These are phyloP conservation scores for Deroplatys truncata DNA, from an alignment of 2,888 invertebrate species.

Conservation along the genomic window DNA sequence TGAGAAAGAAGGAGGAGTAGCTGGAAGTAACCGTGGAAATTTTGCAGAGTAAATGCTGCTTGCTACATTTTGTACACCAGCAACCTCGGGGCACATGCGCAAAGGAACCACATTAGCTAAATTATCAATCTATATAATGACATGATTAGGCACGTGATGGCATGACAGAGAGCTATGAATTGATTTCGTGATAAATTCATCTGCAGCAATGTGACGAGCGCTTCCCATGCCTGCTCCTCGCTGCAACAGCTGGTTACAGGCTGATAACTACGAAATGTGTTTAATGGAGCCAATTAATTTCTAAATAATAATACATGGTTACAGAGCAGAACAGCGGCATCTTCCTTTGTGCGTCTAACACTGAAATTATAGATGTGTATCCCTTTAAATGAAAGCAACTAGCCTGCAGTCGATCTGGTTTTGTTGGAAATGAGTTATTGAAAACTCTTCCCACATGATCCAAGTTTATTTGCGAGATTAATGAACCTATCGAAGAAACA, in stretches of 20 bases:
- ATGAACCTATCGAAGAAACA: background rate
- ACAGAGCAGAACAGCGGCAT: background rate
- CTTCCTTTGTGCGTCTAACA: background rate
- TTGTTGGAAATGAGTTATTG: background rate
- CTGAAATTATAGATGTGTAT: background rate
- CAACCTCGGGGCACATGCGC: background rate
- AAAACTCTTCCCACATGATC: background rate
- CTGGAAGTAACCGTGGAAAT: too few relatives aligned
- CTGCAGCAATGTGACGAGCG: background rate
- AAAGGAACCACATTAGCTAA: background rate
- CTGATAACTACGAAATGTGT: background rate
- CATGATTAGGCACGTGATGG: background rate
- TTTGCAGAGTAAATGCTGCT: too few relatives aligned
- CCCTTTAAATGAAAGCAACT: background rate
- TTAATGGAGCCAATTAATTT: slow-evolving; percentile 2
- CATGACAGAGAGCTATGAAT: background rate
- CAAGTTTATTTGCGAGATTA: background rate
- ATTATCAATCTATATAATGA: background rate
- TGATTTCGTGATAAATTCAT: background rate
- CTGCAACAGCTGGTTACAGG: background rate
- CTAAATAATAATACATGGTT: background rate
- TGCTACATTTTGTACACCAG: too few relatives aligned
- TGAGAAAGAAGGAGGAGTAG: too few relatives aligned
- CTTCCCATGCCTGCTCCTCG: background rate
- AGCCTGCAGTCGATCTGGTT: background rate